These are phyloP conservation scores for Eurosta solidaginis DNA, from an alignment of 1,140 invertebrate species.

Conservation along the genomic window DNA sequence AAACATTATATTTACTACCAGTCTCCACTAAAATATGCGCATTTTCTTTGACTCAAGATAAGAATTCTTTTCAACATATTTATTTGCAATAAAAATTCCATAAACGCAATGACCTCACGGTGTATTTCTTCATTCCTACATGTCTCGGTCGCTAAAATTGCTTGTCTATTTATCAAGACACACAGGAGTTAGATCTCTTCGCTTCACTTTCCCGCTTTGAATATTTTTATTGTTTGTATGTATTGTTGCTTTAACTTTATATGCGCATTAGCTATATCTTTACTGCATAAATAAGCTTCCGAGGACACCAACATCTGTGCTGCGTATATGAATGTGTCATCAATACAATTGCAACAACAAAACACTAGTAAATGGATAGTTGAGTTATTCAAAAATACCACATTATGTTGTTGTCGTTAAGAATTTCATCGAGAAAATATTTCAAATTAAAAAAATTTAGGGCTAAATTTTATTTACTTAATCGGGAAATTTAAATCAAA, in stretches of 20 bases:
- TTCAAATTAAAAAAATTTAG: too few relatives aligned
- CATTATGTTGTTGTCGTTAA: constrained; percentile 15
- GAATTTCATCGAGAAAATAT: too few relatives aligned
- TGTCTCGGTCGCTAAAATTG: background rate
- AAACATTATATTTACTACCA: background rate
- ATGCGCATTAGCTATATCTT: constrained; percentile 24
- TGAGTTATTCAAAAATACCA: background rate
- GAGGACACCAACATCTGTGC: background rate
- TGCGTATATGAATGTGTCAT: background rate
- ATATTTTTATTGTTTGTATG: too few relatives aligned
- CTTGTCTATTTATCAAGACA: background rate
- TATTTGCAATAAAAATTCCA: constrained; percentile 14
- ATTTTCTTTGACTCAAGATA: background rate
- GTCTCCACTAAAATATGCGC: background rate
- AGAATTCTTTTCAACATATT: background rate
- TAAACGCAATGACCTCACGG: background rate
- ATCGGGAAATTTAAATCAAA: too few relatives aligned
- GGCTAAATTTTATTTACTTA: too few relatives aligned
- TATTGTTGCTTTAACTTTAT: too few relatives aligned
- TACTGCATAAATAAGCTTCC: constrained; percentile 6
- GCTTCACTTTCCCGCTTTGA: too few relatives aligned
- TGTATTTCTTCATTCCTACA: background rate
- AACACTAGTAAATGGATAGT: too few relatives aligned
- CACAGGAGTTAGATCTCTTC: too few relatives aligned
- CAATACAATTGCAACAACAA: background rate